These are phyloP conservation scores for Anisognathus igniventris DNA, from an alignment of 2,797 vertebrate genomes.

Conservation along the genomic window DNA sequence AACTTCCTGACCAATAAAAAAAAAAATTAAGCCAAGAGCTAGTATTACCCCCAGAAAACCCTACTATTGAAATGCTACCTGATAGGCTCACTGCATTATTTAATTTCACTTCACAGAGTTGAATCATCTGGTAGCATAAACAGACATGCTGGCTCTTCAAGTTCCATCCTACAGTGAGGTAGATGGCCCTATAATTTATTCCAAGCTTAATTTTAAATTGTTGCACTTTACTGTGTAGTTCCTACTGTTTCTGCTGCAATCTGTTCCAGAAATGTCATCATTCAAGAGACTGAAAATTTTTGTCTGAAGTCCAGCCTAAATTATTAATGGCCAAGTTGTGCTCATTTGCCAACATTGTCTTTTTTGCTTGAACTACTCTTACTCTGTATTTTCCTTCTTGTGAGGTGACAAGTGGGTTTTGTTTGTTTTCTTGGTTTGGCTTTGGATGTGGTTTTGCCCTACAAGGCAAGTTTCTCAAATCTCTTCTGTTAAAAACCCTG, in stretches of 20 bases:
- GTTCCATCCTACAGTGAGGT: background rate
- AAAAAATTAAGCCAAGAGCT: background rate
- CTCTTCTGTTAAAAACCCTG: background rate
- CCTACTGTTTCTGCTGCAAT: background rate
- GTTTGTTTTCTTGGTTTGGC: background rate
- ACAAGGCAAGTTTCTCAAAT: background rate
- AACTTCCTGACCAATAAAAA: fast-evolving
- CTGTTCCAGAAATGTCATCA: background rate
- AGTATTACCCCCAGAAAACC: background rate
- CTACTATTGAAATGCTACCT: background rate
- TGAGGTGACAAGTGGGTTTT: background rate
- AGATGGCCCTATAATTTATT: background rate
- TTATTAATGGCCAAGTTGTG: background rate
- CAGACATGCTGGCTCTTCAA: background rate
- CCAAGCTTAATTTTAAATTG: background rate
- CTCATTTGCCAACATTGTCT: background rate
- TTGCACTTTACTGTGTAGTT: background rate
- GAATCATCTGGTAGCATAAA: background rate
- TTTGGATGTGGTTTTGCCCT: background rate
- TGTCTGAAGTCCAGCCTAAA: background rate
- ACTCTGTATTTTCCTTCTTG: background rate
- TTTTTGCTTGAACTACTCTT: background rate
- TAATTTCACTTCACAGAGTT: background rate
- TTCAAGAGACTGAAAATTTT: background rate
- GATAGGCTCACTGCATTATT: background rate